Evolutionary conservation across 2,797 vertebrate genomes (phyloP), one percentile per base, ranked within the genome.

Genomic region (Onychomys torridus): DNA sequence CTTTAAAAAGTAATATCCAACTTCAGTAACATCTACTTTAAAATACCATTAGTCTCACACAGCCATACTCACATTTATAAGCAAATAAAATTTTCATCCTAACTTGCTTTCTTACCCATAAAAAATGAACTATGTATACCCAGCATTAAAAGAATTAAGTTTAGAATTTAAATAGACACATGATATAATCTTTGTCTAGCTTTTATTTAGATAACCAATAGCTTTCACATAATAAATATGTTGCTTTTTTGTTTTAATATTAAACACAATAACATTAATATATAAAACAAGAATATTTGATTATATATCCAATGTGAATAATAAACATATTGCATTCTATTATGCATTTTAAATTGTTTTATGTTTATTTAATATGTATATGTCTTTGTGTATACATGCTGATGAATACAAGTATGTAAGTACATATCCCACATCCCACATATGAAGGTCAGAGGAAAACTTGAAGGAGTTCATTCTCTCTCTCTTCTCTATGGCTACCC

Each of bases 21-120:
- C 69, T 90, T 78, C 52, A 67, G 73, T 93, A 94, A 87, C 29
- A 16, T 95, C 34, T 65, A 82, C 46, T 95, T 88, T 91, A 95
- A 96, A 96, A 96, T 89, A 34, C 21, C 55, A 92, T 95, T 96
- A 95, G 67, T 85, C 14, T 59, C 55, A 57, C 46, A 78, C 8
- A 93, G 57, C 27, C n/a, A 91, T 49, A 69, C 25, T 63, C 79
- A 46, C 4, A 89, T 87, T 95, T 95, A 91, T 90, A 94, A 93
- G 6, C 29, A 96, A 82, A 95, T 90, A 43, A 85, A 71, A 93
- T n/a, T 49, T 89, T 92, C 37, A 85, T 6, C 14, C 19, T 21
- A 76, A 91, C 4, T 85, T 96, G 32, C 25, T 76, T 84, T 63
- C 61, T 89, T 92, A 37, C 17, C 17, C 49, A 89, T 71, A 82